These are phyloP conservation scores for Sarcophaga variegata DNA, from an alignment of 2,888 invertebrate genomes.

Conservation along the genomic window DNA sequence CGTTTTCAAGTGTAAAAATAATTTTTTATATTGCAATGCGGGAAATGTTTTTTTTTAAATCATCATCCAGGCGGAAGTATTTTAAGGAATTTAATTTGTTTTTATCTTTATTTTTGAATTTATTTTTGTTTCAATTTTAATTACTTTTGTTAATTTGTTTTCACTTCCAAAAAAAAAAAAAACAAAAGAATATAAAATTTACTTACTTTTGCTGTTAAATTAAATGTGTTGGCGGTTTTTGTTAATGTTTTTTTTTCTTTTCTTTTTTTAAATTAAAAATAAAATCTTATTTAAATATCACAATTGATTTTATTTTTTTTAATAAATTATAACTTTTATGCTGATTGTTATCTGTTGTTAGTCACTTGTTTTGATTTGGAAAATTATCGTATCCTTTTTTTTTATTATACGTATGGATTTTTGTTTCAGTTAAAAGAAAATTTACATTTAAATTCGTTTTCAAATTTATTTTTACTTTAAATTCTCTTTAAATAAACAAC, in stretches of 20 bases:
- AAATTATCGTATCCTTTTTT: constrained; percentile 58
- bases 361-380: constrained; percentile 57
- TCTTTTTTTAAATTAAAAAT: constrained; percentile 60
- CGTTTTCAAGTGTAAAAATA: not conserved
- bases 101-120: constrained; percentile 12
- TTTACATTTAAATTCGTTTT: constrained; percentile 48
- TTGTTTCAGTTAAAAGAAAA: constrained; percentile 20
- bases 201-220: constrained; percentile 54
- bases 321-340: constrained; percentile 7
- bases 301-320: constrained; percentile 67
- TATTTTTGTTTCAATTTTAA: constrained; percentile 21
- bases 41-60: constrained; percentile 6
- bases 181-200: not conserved
- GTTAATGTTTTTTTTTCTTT: not conserved
- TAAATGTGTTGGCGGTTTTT: constrained; percentile 43
- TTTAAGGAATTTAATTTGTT: constrained; percentile 28
- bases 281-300: constrained; percentile 55
- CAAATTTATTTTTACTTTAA: constrained; percentile 35
- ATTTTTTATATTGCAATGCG: not conserved
- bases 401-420: constrained; percentile 8
- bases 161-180: not conserved
- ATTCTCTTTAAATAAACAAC: constrained; percentile 52
- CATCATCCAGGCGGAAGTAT: constrained; percentile 16
- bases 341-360: not conserved
- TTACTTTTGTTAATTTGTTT: constrained; percentile 40